Base-by-base conservation (phyloP, 2,113 vertebrate genomes). In the Anhinga anhinga region DNA sequence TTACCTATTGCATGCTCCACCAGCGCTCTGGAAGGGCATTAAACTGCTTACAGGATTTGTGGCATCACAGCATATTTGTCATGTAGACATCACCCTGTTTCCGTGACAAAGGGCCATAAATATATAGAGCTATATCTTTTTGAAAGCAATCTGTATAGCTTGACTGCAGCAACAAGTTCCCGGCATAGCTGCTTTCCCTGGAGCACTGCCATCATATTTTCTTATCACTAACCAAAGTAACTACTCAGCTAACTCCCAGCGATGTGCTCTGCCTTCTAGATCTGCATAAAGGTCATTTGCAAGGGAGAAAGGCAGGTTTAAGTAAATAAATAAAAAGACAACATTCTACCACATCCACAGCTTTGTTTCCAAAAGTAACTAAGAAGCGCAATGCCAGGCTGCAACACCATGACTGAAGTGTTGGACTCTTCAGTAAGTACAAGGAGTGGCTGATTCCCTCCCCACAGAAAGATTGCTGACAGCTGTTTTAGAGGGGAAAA, bases 171-270 rank as follows among this genome's bases (percentile, higher is more conserved):
- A 87, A 63, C 61, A 61, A 87, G 89, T 94, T 97, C 93, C 84
- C 38, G 9, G 67, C 21, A 2, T 36, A 91, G 84, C 94, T 93
- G 81, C 93, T 88, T 94, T 82, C 89, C 67, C 94, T 93, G 93
- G 91, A 93, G 71, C 11, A 0, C 66, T 88, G 96, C 94, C 95
- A 90, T 72, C 71, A 2, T n/a, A 62, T 73, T 91, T 81, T 79
- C 82, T 96, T 97, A 97, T 97, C 96, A 16, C 87, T 88, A 96
- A 93, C 74, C 34, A 23, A 95, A 93, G 81, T 27, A 83, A 91
- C 84, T 76, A 89, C 90, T 92, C 87, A 90, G 87, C 62, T 91
- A 96, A 93, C 77, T 96, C 88, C 70, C 77, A 88, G 74, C 7
- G 91, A 96, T 91, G 84, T 81, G 89, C 90, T 95, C 70, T 88